These are phyloP conservation scores for Sinopyrophorus schimmeli DNA, from an alignment of 2,888 invertebrate species.

Conservation along the genomic window DNA sequence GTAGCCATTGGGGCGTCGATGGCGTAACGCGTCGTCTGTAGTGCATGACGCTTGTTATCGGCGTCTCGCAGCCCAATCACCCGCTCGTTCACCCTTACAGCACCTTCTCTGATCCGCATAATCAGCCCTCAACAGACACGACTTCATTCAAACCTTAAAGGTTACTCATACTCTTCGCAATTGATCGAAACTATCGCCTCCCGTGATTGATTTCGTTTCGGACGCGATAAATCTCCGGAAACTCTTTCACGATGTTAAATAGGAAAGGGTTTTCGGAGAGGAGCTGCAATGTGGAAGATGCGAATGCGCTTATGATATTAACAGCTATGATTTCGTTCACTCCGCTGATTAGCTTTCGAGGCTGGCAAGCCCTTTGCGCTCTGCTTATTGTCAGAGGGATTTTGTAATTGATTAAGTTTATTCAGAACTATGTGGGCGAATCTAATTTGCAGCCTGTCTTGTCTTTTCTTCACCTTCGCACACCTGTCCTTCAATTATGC, in stretches of 20 bases:
- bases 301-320: conserved; percentile 19
- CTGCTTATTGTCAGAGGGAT: conserved; percentile 42
- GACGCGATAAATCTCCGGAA: conserved; percentile 11
- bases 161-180: conserved; percentile 16
- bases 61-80: conserved; percentile 41
- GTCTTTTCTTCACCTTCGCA: no score
- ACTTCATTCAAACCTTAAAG: conserved; percentile 27
- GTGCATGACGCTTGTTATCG: conserved; percentile 41
- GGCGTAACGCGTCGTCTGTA: conserved; percentile 32
- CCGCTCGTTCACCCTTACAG: conserved; percentile 36
- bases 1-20: conserved; percentile 30
- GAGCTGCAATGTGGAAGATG: conserved; percentile 7
- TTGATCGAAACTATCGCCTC: conserved; percentile 17
- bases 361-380: conserved; percentile 28
- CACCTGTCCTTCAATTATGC: no score
- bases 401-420: conserved; percentile 48
- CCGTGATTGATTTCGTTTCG: conserved; percentile 18
- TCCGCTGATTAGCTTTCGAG: conserved; percentile 42
- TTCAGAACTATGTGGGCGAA: conserved; percentile 42
- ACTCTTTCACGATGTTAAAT: not conserved
- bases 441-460: conserved; percentile 41
- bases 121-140: conserved; percentile 40
- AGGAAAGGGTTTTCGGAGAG: not conserved
- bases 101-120: conserved; percentile 41
- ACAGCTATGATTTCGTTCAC: conserved; percentile 40